Base-by-base conservation (phyloP, 2,113 vertebrate genomes). In the Acanthisitta chloris region DNA sequence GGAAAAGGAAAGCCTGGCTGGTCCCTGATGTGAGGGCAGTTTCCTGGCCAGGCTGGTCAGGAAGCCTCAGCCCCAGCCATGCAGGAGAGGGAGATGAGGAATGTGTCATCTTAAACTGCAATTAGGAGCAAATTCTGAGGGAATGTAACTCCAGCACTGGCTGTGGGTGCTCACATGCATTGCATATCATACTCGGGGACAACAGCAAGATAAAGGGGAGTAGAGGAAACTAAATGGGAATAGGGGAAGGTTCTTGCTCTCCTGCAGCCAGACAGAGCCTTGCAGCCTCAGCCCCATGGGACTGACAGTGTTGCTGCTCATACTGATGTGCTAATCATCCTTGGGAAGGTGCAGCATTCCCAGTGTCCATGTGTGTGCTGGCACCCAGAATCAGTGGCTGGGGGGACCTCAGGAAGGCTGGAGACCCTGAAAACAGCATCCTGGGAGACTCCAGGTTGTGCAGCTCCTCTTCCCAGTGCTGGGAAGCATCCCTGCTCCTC, bases 341-440 rank as follows among this genome's bases (percentile, higher is more conserved):
- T 10, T 14, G 42, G 36, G 72, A 57, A 65, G 83, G 33, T 9
- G 43, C 76, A 69, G 64, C 25, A 7, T 43, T 43, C 78, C 52
- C 3, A 0, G n/a, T 21, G 3, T 33, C 54, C 76, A 11, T 1
- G 0, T 2, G 2, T 18, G 48, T 33, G 5, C 40, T 14, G 64
- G 15, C n/a, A 31, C 31, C 26, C 12, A 1, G 17, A 42, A 21
- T 5, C 2, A 0, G 28, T 2, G 5, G 4, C 13, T 17, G 20
- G 12, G 16, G 19, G 25, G 10, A 10, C 17, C 28, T 49, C 17
- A 6, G 91, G 67, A 46, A 10, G 19, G 43, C 42, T 66, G 59
- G 29, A 46, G 70, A 66, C 43, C 84, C 69, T 79, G 38, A 19
- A 24, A 54, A 10, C 72, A 55, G n/a, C 52, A 11, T 61, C 33